These are phyloP conservation scores for Isaurus tuberculatus DNA, from an alignment of 92 coral and sea anemone genomes.

Conservation along the genomic window DNA sequence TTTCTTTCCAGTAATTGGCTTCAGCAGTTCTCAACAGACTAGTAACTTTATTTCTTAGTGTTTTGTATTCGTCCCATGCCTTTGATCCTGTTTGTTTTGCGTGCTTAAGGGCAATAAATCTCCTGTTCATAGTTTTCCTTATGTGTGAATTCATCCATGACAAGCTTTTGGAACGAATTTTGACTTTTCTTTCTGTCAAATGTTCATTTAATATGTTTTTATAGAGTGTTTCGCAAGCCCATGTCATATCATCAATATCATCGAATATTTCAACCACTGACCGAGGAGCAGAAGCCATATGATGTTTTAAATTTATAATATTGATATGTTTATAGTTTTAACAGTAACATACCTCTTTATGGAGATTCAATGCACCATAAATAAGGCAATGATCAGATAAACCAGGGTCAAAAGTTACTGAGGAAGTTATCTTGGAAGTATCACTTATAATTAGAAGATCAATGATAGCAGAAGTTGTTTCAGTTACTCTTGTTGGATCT, in stretches of 20 bases:
- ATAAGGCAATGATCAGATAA: conserved; percentile 48
- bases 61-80: conserved; percentile 50
- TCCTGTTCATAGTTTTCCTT: conserved; percentile 46
- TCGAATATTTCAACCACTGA: no score
- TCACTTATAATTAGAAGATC: conserved; percentile 61
- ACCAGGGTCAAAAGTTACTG: conserved; percentile 61
- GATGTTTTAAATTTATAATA: conserved; percentile 18
- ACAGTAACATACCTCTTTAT: conserved; percentile 22
- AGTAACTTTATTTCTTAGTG: conserved; percentile 52
- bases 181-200: conserved; percentile 59
- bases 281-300: neutral
- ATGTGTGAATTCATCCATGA: conserved; percentile 67
- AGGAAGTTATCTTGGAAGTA: conserved; percentile 39
- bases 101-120: conserved; percentile 39
- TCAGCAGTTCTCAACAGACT: conserved; percentile 53
- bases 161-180: conserved; percentile 49
- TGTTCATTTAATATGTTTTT: conserved; percentile 53
- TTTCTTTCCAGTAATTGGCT: conserved; percentile 55
- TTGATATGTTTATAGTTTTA: conserved; percentile 26
- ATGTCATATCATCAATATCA: no score
- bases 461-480: conserved; percentile 58
- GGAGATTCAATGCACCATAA: conserved; percentile 43
- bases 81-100: conserved; percentile 49
- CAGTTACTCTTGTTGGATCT: conserved; percentile 64
- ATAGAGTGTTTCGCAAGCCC: conserved; percentile 48